phyloP scores from a whole-genome alignment of 2,113 vertebrate genomes.

The Pholis gunnellus region DNA sequence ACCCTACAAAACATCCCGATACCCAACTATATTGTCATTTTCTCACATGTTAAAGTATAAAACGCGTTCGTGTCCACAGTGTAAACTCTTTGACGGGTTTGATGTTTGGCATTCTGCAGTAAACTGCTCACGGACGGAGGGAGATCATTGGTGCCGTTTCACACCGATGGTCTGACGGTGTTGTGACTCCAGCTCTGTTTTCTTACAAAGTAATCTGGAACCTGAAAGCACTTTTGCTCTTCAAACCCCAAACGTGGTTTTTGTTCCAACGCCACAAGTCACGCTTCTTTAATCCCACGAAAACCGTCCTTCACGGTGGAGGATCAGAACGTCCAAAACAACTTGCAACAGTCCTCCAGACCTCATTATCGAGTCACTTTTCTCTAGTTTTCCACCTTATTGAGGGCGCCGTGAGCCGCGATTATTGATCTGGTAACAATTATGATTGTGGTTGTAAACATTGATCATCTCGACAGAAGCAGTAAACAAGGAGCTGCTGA shows the following conservation, averaged over 20 bases:
- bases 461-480: background rate
- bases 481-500: background rate
- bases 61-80: background rate
- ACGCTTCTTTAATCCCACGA: background rate
- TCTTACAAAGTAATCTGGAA: background rate
- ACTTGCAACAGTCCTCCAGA: background rate
- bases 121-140: background rate
- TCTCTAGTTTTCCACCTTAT: background rate
- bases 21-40: too few species aligned
- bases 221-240: conserved; percentile 15
- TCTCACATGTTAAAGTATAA: background rate
- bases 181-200: background rate
- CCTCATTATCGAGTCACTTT: background rate
- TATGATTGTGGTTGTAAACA: background rate
- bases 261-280: conserved; percentile 30
- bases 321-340: background rate
- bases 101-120: background rate
- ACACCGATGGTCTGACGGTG: background rate
- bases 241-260: background rate
- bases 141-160: background rate
- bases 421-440: conserved; percentile 35
- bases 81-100: background rate
- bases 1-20: too few species aligned
- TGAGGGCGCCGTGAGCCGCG: background rate
- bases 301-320: background rate